Conservation (phyloP, 2,888 invertebrate species). For the Pristionchus maxplancki region DNA sequence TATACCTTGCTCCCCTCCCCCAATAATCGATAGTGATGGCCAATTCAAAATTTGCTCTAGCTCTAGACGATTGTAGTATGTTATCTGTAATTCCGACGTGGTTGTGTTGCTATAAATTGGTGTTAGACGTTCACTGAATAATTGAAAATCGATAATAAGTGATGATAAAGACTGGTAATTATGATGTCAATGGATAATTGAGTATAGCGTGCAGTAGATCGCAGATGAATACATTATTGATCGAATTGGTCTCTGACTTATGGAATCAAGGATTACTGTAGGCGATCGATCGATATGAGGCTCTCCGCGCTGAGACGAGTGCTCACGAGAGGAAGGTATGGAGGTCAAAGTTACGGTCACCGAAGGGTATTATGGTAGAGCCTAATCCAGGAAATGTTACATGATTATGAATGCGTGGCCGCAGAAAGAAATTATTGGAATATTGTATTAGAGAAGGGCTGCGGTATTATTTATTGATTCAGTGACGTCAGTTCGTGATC, state of each 20-base stretch:
- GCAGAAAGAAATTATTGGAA: background rate
- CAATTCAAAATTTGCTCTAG: background rate
- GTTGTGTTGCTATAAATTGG: background rate
- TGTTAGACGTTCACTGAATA: background rate
- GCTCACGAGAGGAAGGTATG: slow-evolving; percentile 42
- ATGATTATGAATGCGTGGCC: background rate
- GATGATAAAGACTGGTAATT: slow-evolving; percentile 30
- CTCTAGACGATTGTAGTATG: background rate
- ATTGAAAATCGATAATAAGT: slow-evolving; percentile 3
- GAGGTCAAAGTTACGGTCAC: background rate
- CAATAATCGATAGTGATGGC: background rate
- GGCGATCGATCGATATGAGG: slow-evolving; percentile 38
- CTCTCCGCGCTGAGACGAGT: slow-evolving; percentile 23
- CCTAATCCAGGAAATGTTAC: too few species aligned
- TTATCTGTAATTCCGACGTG: slow-evolving; percentile 9
- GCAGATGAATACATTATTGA: background rate
- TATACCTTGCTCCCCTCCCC: slow-evolving; percentile 8
- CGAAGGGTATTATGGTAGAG: too few species aligned
- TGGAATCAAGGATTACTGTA: background rate
- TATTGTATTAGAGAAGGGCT: background rate
- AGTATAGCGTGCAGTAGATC: background rate
- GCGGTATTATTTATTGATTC: background rate
- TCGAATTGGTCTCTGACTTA: background rate
- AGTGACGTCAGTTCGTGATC: background rate
- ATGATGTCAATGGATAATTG: background rate